A percentile compares a stretch with the other conserved stretches of the same genome.
phyloP scores from a whole-genome alignment of 1,140 invertebrate genomes.

The Cydia fagiglandana region DNA sequence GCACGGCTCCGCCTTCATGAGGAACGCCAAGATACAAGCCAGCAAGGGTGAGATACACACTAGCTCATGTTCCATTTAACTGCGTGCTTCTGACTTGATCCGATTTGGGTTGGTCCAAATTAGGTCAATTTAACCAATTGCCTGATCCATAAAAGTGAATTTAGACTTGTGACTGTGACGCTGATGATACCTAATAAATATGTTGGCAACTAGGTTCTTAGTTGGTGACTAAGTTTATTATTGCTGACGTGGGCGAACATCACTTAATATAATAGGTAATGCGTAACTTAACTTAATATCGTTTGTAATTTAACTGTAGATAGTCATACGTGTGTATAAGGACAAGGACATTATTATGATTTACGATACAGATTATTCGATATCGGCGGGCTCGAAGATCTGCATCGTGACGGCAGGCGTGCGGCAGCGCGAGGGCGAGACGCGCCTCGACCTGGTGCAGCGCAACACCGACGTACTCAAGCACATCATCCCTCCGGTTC shows the following conservation, averaged over 20 bases:
- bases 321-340: too few species aligned
- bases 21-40: constrained; percentile 88
- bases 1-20: constrained; percentile 91
- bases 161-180: neutral
- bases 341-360: neutral
- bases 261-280: too few species aligned
- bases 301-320: too few species aligned
- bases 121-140: neutral
- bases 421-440: constrained; percentile 92
- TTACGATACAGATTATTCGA: constrained; percentile 83
- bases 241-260: neutral
- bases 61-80: constrained; percentile 18
- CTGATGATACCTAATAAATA: neutral
- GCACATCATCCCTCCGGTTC: constrained; percentile 86
- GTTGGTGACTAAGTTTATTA: neutral
- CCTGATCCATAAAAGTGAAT: neutral
- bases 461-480: constrained; percentile 95
- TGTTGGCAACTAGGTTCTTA: neutral
- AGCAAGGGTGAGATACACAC: constrained; percentile 56
- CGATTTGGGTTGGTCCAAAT: neutral
- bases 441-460: constrained; percentile 90
- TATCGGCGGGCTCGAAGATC: constrained; percentile 88
- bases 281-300: too few species aligned
- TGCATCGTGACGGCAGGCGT: constrained; percentile 94
- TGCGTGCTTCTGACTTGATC: neutral